phyloP scores from a whole-genome alignment of 2,113 vertebrate genomes.

The Lipotes vexillifer region DNA sequence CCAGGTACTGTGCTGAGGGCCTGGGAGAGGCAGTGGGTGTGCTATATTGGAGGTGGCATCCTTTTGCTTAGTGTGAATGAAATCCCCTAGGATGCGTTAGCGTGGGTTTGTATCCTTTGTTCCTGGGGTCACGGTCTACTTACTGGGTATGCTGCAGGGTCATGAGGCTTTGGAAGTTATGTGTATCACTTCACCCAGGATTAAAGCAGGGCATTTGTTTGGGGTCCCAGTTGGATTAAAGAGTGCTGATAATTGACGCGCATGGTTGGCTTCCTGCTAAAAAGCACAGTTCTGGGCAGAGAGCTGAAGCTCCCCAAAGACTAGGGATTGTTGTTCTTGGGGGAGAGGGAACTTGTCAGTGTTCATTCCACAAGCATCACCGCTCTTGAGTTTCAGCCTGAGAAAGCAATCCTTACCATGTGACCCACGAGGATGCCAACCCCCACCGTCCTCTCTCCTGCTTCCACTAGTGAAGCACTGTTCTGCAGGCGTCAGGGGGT shows the following conservation, averaged over 20 bases:
- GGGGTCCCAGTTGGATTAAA: neutral
- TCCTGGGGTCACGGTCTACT: neutral
- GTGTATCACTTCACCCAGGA: neutral
- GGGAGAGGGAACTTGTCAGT: constrained; percentile 40
- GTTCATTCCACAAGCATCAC: constrained; percentile 60
- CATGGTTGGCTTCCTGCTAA: neutral
- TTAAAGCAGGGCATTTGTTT: neutral
- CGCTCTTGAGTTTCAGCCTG: constrained; percentile 50
- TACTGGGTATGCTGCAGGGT: neutral
- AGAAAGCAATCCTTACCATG: constrained; percentile 23
- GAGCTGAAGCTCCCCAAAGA: constrained; percentile 1
- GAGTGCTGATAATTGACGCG: neutral
- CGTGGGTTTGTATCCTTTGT: neutral
- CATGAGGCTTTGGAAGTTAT: neutral
- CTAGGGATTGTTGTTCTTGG: constrained; percentile 44
- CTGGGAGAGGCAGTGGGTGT: neutral
- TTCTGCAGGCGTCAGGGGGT: neutral
- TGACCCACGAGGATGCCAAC: neutral
- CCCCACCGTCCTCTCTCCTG: neutral
- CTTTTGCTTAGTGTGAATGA: neutral
- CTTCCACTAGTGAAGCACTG: neutral
- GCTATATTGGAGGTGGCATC: neutral
- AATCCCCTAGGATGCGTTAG: neutral
- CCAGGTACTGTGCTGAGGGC: neutral
- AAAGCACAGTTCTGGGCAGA: neutral